phyloP scores from a whole-genome alignment of 2,888 invertebrate species.

The Nemurella pictetii region DNA sequence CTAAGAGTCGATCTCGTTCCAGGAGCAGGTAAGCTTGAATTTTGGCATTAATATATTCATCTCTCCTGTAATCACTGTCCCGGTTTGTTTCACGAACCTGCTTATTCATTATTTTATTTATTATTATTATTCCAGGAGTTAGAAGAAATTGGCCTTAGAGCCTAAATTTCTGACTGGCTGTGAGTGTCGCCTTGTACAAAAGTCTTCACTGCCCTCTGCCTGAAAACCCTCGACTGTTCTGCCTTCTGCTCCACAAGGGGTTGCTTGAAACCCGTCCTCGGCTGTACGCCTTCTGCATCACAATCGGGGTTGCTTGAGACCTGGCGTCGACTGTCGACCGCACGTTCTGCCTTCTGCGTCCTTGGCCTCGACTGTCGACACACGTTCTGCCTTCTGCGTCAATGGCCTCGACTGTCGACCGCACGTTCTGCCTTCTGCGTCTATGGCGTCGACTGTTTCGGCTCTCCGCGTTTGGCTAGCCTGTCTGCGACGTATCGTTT shows the following conservation, averaged over 20 bases:
- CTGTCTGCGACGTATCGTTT: background rate
- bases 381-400: too few relatives aligned
- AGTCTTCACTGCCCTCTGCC: slow-evolving; percentile 14
- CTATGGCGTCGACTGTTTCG: background rate
- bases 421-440: too few relatives aligned
- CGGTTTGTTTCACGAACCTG: background rate
- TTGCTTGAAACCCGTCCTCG: slow-evolving; percentile 6
- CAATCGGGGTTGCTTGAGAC: too few relatives aligned
- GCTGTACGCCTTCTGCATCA: background rate
- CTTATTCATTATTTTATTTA: background rate
- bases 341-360: too few relatives aligned
- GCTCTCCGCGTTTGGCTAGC: background rate
- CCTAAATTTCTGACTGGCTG: slow-evolving; percentile 14
- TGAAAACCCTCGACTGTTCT: slow-evolving; percentile 8
- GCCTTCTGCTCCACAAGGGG: slow-evolving; percentile 19
- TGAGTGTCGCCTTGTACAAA: background rate
- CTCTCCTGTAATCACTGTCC: background rate
- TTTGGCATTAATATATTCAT: background rate
- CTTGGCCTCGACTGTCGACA: too few relatives aligned
- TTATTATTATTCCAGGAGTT: slow-evolving; percentile 19
- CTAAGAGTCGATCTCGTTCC: slow-evolving; percentile 3
- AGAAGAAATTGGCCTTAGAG: slow-evolving; percentile 14
- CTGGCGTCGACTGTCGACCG: too few relatives aligned
- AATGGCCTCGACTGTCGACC: background rate
- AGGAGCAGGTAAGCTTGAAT: slow-evolving; percentile 11